Evolutionary conservation across 2,797 vertebrate species (phyloP).

Genomic region (Tangara arthus): DNA sequence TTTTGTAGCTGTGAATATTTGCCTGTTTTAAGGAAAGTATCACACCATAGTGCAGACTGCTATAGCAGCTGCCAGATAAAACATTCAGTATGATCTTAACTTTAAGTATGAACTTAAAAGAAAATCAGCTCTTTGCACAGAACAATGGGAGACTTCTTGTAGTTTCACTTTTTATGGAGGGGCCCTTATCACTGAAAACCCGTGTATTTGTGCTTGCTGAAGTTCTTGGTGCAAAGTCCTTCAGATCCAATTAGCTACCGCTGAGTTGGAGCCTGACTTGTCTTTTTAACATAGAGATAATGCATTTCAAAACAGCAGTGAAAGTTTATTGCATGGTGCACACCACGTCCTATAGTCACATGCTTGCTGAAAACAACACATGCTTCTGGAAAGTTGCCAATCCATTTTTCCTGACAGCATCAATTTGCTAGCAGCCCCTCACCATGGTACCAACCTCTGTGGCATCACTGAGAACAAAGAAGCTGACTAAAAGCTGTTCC

Average conservation of each 20-base stretch:
- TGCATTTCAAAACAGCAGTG: not conserved
- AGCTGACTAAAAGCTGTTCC: not conserved
- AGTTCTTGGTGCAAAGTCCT: not conserved
- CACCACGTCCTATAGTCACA: not conserved
- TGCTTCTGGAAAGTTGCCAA: not conserved
- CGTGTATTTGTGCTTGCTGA: accelerated
- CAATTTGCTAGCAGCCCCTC: not conserved
- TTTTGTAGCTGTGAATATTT: not conserved
- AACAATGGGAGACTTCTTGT: not conserved
- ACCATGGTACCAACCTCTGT: not conserved
- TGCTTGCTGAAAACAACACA: not conserved
- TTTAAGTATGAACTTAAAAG: not conserved
- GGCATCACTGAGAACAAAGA: not conserved
- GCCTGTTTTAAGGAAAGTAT: not conserved
- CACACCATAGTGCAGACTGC: not conserved
- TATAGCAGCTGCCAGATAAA: not conserved
- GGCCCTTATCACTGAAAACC: not conserved
- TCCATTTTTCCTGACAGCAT: not conserved
- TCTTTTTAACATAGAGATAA: not conserved
- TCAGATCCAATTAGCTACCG: not conserved
- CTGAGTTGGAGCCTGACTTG: not conserved
- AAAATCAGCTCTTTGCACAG: not conserved
- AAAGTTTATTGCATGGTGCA: not conserved
- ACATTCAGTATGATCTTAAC: not conserved
- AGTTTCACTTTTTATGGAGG: not conserved